Evolutionary conservation across 2,113 vertebrate genomes (phyloP), one percentile per base, ranked within the genome.

Genomic region (Osmerus eperlanus): DNA sequence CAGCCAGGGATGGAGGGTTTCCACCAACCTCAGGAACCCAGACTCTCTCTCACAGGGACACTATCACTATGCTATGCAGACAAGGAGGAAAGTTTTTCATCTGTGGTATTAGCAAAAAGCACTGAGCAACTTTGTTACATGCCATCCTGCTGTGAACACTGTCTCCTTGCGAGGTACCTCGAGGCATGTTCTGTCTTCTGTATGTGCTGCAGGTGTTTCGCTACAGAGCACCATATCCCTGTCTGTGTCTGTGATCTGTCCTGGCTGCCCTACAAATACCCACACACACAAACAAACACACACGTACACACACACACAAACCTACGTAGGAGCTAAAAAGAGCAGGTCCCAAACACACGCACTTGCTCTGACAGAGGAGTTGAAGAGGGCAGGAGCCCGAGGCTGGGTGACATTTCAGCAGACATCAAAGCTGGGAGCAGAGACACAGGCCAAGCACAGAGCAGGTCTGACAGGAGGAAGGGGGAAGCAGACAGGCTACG

Each of bases 361-460:
- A 2, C 32, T 36, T 7, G 32, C 32, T 36, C 32, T 36, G 32
- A 36, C 32, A 7, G 32, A 36, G 32, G 32, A 36, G 32, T 36
- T 36, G 32, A 36, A 36, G 32, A 5, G 32, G 32, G 32, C 32
- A 36, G 32, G 7, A 36, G 32, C 32, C 32, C 32, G 5, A 7
- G 32, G 19, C 23, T 52, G 21, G 67, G 13, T 80, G 70, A 73
- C 78, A 73, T 76, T 79, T 75, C 60, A 70, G 51, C 56, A 12
- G 60, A 60, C 14, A 47, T 56, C 36, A 60, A 47, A 32, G 3
- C 21, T 25, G 29, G 32, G 25, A 36, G 32, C 32, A 36, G 29
- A 32, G 28, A 53, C 5, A 23, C 25, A 56, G 7, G 16, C 19
- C 25, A 12, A 68, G 21, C 11, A 12, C n/a, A 70, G 23, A 76